A percentile compares a stretch with the other conserved stretches of the same genome.
phyloP scores from a whole-genome alignment of 2,888 invertebrate genomes.

The Saturnia pavonia region DNA sequence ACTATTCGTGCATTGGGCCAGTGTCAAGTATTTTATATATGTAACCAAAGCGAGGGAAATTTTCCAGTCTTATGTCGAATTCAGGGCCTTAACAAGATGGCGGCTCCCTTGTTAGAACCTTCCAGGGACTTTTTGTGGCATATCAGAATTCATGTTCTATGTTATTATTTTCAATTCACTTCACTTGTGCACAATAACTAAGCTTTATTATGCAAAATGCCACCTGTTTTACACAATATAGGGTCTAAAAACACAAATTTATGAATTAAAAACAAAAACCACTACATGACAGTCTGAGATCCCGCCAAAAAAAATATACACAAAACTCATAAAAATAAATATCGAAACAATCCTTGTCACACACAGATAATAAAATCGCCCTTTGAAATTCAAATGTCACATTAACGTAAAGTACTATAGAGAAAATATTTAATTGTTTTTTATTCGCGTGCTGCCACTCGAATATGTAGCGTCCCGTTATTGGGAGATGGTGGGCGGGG shows the following conservation, averaged over 20 bases:
- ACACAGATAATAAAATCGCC: conserved; percentile 4
- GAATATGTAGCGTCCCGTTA: neutral
- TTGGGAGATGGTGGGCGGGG: conserved; percentile 29
- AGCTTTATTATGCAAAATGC: neutral
- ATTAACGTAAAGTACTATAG: conserved; percentile 17
- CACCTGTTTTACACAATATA: neutral
- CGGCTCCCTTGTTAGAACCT: too few relatives aligned
- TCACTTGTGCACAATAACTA: neutral
- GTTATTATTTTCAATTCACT: neutral
- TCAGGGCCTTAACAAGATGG: too few relatives aligned
- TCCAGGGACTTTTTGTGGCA: too few relatives aligned
- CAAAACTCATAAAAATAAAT: neutral
- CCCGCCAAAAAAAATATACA: neutral
- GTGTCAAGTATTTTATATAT: too few relatives aligned
- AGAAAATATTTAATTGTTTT: conserved; percentile 26
- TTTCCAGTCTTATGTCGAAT: too few relatives aligned
- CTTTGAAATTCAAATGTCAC: conserved; percentile 10
- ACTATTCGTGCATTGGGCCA: too few relatives aligned
- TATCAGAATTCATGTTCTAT: neutral
- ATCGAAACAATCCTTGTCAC: neutral
- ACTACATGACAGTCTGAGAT: neutral
- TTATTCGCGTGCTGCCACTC: conserved; percentile 22
- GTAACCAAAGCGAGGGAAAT: too few relatives aligned
- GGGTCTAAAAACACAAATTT: neutral
- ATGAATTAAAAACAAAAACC: neutral